Conservation (phyloP, 37 sponge, comb jelly and placozoan species). For the Bolinopsis microptera region DNA sequence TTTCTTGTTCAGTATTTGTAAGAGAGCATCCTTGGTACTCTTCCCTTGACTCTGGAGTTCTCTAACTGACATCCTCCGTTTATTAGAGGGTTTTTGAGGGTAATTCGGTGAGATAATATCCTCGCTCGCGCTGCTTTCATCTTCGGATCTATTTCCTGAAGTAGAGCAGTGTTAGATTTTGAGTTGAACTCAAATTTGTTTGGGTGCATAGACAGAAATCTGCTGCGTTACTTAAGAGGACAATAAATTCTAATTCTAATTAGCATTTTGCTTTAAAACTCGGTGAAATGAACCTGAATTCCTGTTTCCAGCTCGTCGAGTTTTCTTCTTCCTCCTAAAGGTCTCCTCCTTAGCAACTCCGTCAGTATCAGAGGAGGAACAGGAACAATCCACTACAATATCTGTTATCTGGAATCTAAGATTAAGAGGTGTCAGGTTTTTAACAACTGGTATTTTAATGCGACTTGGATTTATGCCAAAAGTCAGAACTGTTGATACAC, state of each 20-base stretch:
- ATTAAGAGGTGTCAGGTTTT: neutral
- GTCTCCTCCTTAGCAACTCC: neutral
- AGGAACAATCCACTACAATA: neutral
- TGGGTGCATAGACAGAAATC: too few species aligned
- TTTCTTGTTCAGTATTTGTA: conserved; percentile 22
- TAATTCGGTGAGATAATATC: neutral
- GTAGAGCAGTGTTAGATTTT: neutral
- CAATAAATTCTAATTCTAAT: too few species aligned
- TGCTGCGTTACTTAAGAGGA: too few species aligned
- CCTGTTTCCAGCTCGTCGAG: neutral
- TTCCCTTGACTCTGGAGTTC: conserved; percentile 9
- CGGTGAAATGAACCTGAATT: neutral
- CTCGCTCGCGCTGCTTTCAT: neutral
- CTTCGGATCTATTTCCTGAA: neutral
- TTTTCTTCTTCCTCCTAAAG: neutral
- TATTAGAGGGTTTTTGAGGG: neutral
- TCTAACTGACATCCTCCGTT: neutral
- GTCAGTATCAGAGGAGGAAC: conserved; percentile 12
- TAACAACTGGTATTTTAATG: too few species aligned
- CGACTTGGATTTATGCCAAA: too few species aligned
- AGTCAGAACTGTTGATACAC: too few species aligned
- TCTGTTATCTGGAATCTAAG: conserved; percentile 36
- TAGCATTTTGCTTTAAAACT: too few species aligned
- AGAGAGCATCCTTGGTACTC: neutral
- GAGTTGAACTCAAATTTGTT: too few species aligned